Evolutionary conservation across 2,888 invertebrate species (phyloP), one percentile per base, ranked within the genome.

Genomic region (Eurytoma adleriae): DNA sequence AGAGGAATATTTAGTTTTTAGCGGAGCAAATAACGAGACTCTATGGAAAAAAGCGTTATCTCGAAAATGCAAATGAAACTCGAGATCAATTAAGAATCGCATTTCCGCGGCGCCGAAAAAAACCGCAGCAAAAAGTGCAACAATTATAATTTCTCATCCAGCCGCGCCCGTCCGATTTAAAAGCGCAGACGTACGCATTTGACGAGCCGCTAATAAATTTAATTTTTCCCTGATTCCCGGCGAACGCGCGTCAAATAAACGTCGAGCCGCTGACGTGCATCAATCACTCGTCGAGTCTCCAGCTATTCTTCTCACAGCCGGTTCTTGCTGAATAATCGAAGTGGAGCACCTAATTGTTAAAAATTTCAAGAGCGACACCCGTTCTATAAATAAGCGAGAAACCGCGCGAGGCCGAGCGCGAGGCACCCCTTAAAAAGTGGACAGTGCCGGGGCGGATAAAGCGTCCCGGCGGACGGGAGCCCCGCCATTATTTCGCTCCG

Each of bases 401-500:
- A 40, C 24, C 24, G 24, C 24, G 24, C 24, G 24, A 24, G 24
- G 24, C 24, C 24, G 24, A 24, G n/a, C n/a, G n/a, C n/a, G n/a
- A n/a, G n/a, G n/a, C n/a, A n/a, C 24, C 24, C 24, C 24, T 40
- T 40, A 40, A 40, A 40, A 40, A 7, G 5, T 40, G 40, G 40
- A 40, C 40, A 40, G 40, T 3, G 40, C 40, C 40, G 40, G 7
- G 40, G 40, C 18, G 27, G 57, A 27, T 18, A 40, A n/a, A 70
- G 40, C 30, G 16, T n/a, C n/a, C n/a, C 40, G 24, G 30, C 14
- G 62, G 50, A 30, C 14, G n/a, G 13, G 16, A n/a, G 24, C 20
- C 18, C 16, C 61, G 62, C 52, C 62, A 50, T 72, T 62, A 72
- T 52, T 62, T 72, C 12, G 62, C 61, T 72, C 52, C 27, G 18